A percentile compares a stretch with the other conserved stretches of the same genome.
phyloP scores from a whole-genome alignment of 2,888 invertebrate genomes.

The Pegoplata infirma region DNA sequence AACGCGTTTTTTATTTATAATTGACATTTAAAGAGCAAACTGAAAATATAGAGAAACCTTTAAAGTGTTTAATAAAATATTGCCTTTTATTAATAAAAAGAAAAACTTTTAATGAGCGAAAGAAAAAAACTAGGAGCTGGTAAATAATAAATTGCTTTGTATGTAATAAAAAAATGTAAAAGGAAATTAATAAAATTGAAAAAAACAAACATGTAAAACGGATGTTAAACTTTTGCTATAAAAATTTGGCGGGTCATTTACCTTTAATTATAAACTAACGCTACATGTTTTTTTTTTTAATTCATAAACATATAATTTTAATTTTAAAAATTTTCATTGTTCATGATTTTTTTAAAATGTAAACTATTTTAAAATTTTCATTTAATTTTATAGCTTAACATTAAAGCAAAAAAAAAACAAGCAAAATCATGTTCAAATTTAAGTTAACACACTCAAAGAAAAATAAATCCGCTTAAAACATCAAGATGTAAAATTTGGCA shows the following conservation, averaged over 20 bases:
- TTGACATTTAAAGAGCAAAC: background rate
- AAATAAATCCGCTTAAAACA: too few relatives aligned
- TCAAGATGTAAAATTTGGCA: too few relatives aligned
- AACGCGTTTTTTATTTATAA: background rate
- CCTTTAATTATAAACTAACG: slow-evolving; percentile 12
- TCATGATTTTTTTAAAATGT: background rate
- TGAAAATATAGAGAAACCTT: background rate
- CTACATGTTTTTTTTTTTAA: slow-evolving; percentile 23
- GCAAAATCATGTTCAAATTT: slow-evolving; percentile 34
- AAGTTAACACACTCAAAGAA: background rate
- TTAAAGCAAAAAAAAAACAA: slow-evolving; percentile 6
- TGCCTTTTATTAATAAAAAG: background rate
- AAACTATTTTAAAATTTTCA: slow-evolving; percentile 27
- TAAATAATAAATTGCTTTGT: too few relatives aligned
- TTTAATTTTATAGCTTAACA: slow-evolving; percentile 40
- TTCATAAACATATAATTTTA: background rate
- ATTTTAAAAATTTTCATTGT: slow-evolving; percentile 22
- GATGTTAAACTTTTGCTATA: slow-evolving; percentile 30
- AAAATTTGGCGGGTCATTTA: slow-evolving; percentile 31
- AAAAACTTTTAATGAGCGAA: background rate
- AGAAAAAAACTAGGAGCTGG: too few relatives aligned
- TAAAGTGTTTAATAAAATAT: background rate
- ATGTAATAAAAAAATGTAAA: background rate
- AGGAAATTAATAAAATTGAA: background rate
- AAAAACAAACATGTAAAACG: background rate